These are phyloP conservation scores for Ceryle rudis DNA, from an alignment of 2,797 vertebrate species.

Conservation along the genomic window DNA sequence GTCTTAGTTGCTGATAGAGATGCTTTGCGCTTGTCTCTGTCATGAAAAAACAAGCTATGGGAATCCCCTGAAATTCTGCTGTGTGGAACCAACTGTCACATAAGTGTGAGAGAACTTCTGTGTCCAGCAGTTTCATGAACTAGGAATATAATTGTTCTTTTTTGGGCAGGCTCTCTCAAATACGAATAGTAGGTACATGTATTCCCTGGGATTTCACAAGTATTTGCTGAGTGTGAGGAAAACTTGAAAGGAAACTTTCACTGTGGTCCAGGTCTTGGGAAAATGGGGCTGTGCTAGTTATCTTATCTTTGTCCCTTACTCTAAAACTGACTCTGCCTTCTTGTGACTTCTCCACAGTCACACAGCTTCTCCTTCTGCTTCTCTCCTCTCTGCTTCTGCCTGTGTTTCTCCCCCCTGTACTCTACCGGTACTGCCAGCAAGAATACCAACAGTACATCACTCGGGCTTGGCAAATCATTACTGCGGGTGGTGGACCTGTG, in stretches of 20 bases:
- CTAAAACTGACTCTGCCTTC: background rate
- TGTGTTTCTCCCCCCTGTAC: background rate
- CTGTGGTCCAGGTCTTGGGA: background rate
- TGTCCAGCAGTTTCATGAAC: background rate
- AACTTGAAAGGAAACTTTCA: background rate
- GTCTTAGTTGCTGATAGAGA: background rate
- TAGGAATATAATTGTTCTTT: background rate
- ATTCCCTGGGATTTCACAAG: background rate
- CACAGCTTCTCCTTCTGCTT: background rate
- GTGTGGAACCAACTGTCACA: background rate
- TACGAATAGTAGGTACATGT: background rate
- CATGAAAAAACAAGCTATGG: background rate
- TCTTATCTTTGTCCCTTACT: background rate
- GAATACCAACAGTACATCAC: background rate
- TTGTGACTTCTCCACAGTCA: background rate
- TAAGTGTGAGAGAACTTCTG: background rate
- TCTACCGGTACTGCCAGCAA: rapidly evolving
- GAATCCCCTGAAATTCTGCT: background rate
- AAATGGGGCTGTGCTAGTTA: background rate
- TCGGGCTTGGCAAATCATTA: background rate
- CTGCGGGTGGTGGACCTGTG: background rate
- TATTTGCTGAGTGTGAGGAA: background rate
- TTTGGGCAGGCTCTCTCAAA: background rate
- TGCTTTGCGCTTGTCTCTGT: background rate
- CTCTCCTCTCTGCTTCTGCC: background rate